Evolutionary conservation across 1,140 invertebrate species (phyloP).

Genomic region (Rhagoletis zephyria): DNA sequence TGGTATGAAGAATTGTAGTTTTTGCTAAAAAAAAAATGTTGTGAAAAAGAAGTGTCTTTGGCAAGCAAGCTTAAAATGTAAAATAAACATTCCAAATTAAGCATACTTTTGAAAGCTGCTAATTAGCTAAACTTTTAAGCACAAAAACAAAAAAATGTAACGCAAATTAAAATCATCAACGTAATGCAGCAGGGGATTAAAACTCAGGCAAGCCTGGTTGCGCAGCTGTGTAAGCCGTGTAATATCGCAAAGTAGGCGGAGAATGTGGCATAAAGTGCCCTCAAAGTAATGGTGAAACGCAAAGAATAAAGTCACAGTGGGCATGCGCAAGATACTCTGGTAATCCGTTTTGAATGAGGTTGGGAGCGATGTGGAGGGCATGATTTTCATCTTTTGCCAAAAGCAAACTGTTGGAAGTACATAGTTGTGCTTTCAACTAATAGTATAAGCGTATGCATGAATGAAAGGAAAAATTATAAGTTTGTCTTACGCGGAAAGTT

Average conservation of each 20-base stretch:
- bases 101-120: constrained; percentile 4
- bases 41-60: constrained; percentile 14
- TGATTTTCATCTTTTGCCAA: not conserved
- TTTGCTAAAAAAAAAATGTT: not conserved
- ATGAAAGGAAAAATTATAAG: constrained; percentile 31
- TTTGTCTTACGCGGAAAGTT: constrained; percentile 29
- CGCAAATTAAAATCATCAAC: constrained; percentile 6
- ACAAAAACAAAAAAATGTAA: not conserved
- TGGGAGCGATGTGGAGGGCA: not conserved
- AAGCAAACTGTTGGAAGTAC: not conserved
- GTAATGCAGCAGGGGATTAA: constrained; percentile 22
- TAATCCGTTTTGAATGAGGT: constrained; percentile 26
- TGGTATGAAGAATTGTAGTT: too few species aligned
- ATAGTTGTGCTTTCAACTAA: constrained; percentile 37
- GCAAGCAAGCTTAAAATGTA: constrained; percentile 20
- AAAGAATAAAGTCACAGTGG: not conserved
- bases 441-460: constrained; percentile 33
- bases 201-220: constrained; percentile 4
- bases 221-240: not conserved
- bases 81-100: constrained; percentile 29
- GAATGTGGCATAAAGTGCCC: not conserved
- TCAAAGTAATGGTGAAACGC: not conserved
- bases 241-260: not conserved
- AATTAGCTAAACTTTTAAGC: constrained; percentile 44
- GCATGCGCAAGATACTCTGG: constrained; percentile 17